Evolutionary conservation across 2,888 invertebrate genomes (phyloP), one percentile per base, ranked within the genome.

Genomic region (Zele albiditarsus): DNA sequence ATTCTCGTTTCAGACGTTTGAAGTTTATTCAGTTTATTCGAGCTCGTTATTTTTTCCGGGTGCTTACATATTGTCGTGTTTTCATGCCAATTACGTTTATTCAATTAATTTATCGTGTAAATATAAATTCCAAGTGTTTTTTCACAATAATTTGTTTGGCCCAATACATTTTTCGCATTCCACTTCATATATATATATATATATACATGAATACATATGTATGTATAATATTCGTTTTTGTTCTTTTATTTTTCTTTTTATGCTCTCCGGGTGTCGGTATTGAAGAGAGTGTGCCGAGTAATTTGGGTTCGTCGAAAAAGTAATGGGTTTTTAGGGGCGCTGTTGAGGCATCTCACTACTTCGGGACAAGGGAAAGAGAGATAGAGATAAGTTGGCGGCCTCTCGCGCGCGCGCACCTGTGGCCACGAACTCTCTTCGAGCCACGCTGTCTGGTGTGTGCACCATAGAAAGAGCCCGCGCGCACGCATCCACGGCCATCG

Each of bases 291-390:
- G 68, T 73, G 75, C 76, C 78, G 73, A 68, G 73, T 79, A 79
- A 81, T 80, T 80, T 77, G 78, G 69, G 75, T 71, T 72, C 57
- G 70, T 73, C 70, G 79, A 80, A 79, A 77, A 75, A 77, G 79
- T 80, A 80, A 80, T 80, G 80, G 83, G 84, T 83, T 84, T 84
- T 83, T 82, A 82, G 80, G 82, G 78, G 79, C 78, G 78, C 78
- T 76, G 80, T 77, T 79, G 76, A 79, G 31, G 33, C 38, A 25
- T 60, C 33, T 38, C 76, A 79, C 76, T 74, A 78, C 78, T 72
- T 77, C 78, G 77, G 60, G 46, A 20, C n/a, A 67, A 74, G 70
- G 68, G 69, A 58, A 80, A 75, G 42, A 75, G 75, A 73, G 68
- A 77, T 60, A 77, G 71, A 75, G 78, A 71, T 69, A 63, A 63